Evolutionary conservation across 2,797 vertebrate genomes (phyloP).

Genomic region (Capromys pilorides): DNA sequence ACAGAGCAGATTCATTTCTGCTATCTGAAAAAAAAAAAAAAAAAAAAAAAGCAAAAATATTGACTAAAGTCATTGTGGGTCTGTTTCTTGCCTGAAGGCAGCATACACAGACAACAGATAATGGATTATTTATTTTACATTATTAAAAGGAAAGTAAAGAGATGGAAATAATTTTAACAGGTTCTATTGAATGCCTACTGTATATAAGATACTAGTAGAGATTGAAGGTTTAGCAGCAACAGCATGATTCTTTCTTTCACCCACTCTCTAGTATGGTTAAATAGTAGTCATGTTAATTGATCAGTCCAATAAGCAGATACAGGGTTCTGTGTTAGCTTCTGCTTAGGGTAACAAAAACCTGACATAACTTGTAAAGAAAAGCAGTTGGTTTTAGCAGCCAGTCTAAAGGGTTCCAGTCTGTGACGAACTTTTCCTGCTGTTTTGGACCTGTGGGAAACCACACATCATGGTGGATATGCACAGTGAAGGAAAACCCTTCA

Average conservation of each 20-base stretch:
- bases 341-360: neutral
- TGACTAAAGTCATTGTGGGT: neutral
- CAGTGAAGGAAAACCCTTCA: neutral
- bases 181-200: neutral
- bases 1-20: neutral
- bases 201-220: neutral
- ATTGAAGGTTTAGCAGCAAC: neutral
- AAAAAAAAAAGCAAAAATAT: neutral
- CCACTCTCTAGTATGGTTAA: neutral
- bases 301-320: neutral
- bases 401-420: too few species aligned
- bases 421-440: too few species aligned
- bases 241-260: neutral
- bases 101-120: neutral
- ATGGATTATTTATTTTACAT: rapidly evolving
- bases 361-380: neutral
- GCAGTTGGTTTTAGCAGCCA: neutral
- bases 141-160: too few species aligned
- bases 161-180: neutral
- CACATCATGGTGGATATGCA: rapidly evolving
- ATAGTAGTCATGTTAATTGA: neutral
- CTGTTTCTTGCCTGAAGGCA: neutral
- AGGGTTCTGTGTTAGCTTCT: neutral
- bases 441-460: neutral
- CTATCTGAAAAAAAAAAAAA: neutral